Base-by-base conservation (phyloP, 2,113 vertebrate genomes). In the Heliornis fulica region DNA sequence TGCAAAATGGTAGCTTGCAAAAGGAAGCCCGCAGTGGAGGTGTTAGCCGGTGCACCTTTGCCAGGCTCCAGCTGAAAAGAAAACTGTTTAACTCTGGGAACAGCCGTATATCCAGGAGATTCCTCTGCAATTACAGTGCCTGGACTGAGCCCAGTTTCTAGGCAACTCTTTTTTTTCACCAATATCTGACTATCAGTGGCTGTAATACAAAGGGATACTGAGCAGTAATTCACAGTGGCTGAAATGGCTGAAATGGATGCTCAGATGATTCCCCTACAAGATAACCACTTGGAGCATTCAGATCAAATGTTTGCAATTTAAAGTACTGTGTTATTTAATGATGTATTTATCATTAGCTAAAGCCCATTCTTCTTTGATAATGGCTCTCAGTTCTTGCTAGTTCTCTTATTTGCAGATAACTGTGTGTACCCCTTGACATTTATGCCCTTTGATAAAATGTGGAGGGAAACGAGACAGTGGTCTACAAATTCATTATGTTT, bases 381-480 rank as follows among this genome's bases (percentile, higher is more conserved):
- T 19, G 18, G 14, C 54, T 89, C 17, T 40, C 25, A 26, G 32
- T 87, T 87, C 45, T 89, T 74, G 25, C 38, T 78, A 21, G 29
- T 50, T 85, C 41, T 59, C 41, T 74, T 68, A 29, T 40, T 79
- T 40, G n/a, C 11, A 71, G 61, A 8, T 26, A 70, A 28, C 34
- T 41, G 29, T 48, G 56, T 64, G 65, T 32, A 46, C 17, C 48
- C 48, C 71, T 66, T 81, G 65, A 74, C 43, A 23, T 86, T 57
- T 83, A 48, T 63, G 25, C 43, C 40, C 61, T 77, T 89, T 93
- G 48, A 60, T 31, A 83, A 93, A 87, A 45, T 28, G 9, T 43
- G n/a, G 40, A 66, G n/a, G 56, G 70, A 90, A 95, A 85, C 51
- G 90, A 48, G 46, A 57, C 32, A 68, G 14, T 22, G 74, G 34